A percentile compares a stretch with the other conserved stretches of the same genome.
phyloP scores from a whole-genome alignment of 2,797 vertebrate genomes.

The Lithobates sylvaticus region DNA sequence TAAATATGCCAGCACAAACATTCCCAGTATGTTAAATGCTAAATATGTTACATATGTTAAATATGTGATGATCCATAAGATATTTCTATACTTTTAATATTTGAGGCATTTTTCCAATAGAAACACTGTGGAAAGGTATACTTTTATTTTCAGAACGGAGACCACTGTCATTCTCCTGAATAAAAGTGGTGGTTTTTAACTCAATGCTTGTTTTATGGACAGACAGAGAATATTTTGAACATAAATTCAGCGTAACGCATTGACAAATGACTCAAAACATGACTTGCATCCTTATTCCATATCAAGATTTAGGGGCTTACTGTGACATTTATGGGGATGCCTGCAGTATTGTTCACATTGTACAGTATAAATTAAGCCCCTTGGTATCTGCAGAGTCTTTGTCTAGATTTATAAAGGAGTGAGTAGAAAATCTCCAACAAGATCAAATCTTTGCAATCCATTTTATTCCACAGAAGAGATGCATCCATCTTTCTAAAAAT shows the following conservation, averaged over 20 bases:
- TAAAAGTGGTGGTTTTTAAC: slow-evolving; percentile 19
- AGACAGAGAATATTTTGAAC: slow-evolving; percentile 46
- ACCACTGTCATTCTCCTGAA: slow-evolving; percentile 7
- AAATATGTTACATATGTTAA: not conserved
- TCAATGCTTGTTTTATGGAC: slow-evolving; percentile 33
- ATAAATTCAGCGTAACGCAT: slow-evolving; percentile 45
- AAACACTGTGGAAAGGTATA: not conserved
- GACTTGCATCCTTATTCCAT: slow-evolving; percentile 42
- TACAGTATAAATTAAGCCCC: slow-evolving; percentile 43
- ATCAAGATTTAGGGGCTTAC: slow-evolving; percentile 43
- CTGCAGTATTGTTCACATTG: slow-evolving; percentile 50
- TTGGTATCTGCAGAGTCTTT: slow-evolving; percentile 43
- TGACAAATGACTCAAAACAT: slow-evolving; percentile 47
- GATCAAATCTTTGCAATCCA: slow-evolving; percentile 45
- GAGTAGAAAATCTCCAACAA: slow-evolving; percentile 38
- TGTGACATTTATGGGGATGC: slow-evolving; percentile 52
- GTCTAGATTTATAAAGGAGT: slow-evolving; percentile 52
- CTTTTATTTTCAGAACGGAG: not conserved
- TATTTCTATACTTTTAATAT: not conserved
- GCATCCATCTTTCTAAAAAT: slow-evolving; percentile 29
- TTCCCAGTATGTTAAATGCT: too few species aligned
- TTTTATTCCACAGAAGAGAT: slow-evolving; percentile 30
- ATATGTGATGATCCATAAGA: not conserved
- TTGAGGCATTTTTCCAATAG: not conserved
- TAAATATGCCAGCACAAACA: too few species aligned